phyloP scores from a whole-genome alignment of 2,888 invertebrate species.

The Rosalia funebris region DNA sequence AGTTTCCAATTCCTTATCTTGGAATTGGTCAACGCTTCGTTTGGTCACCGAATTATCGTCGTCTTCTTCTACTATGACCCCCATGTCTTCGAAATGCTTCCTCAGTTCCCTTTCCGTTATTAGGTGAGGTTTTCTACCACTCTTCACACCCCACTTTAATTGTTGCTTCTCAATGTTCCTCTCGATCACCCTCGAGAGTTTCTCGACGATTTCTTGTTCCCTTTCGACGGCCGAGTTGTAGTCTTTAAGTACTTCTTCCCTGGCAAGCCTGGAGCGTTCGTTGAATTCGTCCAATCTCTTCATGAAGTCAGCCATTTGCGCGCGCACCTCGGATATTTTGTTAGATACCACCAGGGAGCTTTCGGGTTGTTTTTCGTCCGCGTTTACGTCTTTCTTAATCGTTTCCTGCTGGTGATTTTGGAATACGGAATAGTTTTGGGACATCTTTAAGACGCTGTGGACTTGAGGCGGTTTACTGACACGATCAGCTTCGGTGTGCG shows the following conservation, averaged over 20 bases:
- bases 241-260: conserved; percentile 49
- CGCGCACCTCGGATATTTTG: conserved; percentile 48
- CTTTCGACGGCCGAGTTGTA: conserved; percentile 53
- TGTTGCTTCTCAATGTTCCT: conserved; percentile 23
- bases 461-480: conserved; percentile 36
- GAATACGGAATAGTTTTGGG: conserved; percentile 45
- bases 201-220: conserved; percentile 45
- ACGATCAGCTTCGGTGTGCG: conserved; percentile 35
- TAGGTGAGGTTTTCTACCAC: conserved; percentile 20
- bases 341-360: conserved; percentile 46
- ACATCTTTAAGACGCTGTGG: conserved; percentile 43
- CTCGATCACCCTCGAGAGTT: conserved; percentile 37
- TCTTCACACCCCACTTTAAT: background rate
- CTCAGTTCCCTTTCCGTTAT: conserved; percentile 35
- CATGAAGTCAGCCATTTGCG: conserved; percentile 47
- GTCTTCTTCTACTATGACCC: conserved; percentile 41
- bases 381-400: conserved; percentile 12
- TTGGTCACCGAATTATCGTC: conserved; percentile 16
- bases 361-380: conserved; percentile 29
- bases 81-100: conserved; percentile 46
- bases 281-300: conserved; percentile 48
- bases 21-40: background rate
- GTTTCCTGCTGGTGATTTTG: conserved; percentile 41
- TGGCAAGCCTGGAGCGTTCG: conserved; percentile 39
- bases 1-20: background rate